These are phyloP conservation scores for Gila orcuttii DNA, from an alignment of 2,113 vertebrate genomes.

Conservation along the genomic window DNA sequence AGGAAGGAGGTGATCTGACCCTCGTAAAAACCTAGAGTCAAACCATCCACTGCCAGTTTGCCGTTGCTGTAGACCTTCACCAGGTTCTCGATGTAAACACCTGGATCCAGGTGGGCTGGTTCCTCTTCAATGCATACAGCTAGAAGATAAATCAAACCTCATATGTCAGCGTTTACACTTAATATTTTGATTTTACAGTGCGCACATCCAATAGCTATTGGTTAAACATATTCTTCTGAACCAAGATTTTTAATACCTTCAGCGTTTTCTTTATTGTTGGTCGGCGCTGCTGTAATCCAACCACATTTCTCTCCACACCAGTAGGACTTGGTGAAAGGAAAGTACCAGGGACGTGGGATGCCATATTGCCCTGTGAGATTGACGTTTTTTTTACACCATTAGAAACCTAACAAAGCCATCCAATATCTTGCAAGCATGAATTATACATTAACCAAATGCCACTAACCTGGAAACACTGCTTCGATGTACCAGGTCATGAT, in stretches of 20 bases:
- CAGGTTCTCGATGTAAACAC: constrained; percentile 95
- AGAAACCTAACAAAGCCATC: background rate
- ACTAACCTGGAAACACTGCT: constrained; percentile 92
- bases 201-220: too few relatives aligned
- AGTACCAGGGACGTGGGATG: constrained; percentile 96
- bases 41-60: constrained; percentile 92
- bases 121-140: constrained; percentile 93
- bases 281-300: constrained; percentile 67
- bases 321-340: constrained; percentile 92
- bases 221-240: background rate
- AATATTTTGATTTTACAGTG: background rate
- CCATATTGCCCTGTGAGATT: constrained; percentile 87
- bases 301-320: constrained; percentile 90
- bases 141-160: constrained; percentile 56
- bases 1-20: constrained; percentile 98
- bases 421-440: background rate
- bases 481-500: constrained; percentile 98
- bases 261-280: constrained; percentile 78
- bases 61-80: constrained; percentile 95
- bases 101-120: constrained; percentile 86
- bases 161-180: background rate
- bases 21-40: constrained; percentile 93
- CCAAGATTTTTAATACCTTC: constrained; percentile 77
- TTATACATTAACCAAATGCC: background rate
- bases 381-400: background rate